Evolutionary conservation across 2,797 vertebrate genomes (phyloP).

Genomic region (Coracias cyanogaster): DNA sequence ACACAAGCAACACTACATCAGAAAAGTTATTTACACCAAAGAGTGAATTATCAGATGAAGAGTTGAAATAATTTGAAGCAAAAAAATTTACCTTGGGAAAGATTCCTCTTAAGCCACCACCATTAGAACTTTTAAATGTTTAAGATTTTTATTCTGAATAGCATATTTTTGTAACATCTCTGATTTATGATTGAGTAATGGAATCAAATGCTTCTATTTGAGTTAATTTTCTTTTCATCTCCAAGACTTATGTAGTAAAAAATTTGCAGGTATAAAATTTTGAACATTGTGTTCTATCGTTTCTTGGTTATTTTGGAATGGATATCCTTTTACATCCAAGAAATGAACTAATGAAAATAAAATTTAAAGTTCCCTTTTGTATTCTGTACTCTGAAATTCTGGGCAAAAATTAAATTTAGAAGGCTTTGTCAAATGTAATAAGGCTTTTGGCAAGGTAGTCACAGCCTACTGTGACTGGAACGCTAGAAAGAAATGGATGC

Average conservation of each 20-base stretch:
- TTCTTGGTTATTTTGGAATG: neutral
- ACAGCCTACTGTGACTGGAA: neutral
- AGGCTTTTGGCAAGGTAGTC: neutral
- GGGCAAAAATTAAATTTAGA: neutral
- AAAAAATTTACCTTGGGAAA: conserved; percentile 89
- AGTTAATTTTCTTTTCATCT: neutral
- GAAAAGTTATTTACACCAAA: conserved; percentile 84
- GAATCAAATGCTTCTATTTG: neutral
- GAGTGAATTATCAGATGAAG: conserved; percentile 84
- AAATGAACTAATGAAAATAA: neutral
- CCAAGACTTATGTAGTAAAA: neutral
- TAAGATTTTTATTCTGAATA: conserved; percentile 32
- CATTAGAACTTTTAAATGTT: conserved; percentile 81
- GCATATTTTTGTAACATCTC: neutral
- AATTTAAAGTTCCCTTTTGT: neutral
- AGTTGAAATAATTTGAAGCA: conserved; percentile 87
- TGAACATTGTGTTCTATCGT: neutral
- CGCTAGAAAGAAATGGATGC: neutral
- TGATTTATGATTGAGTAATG: neutral
- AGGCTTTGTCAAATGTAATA: neutral
- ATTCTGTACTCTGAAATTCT: neutral
- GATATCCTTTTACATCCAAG: neutral
- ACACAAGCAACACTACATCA: neutral
- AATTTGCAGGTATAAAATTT: neutral
- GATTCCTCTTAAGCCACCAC: conserved; percentile 88